Evolutionary conservation across 1,140 invertebrate genomes (phyloP), one percentile per base, ranked within the genome.

Genomic region (Drepana arcuata): DNA sequence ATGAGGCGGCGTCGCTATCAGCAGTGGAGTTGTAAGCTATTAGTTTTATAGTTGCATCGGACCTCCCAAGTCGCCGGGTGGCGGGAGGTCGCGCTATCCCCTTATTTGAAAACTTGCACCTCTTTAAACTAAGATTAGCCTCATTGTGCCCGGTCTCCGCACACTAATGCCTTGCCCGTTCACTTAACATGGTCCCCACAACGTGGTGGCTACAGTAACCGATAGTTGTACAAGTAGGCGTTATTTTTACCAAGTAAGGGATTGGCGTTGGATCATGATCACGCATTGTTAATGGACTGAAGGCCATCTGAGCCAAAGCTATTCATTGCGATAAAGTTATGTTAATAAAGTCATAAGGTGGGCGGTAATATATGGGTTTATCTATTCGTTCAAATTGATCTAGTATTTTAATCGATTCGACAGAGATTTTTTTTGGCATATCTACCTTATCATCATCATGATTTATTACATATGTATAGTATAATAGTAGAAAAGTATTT

Each of bases 1-100:
- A 46, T 43, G 35, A 42, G 48, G 50, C 51, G 47, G 39, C 52
- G 49, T 41, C 42, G 25, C 41, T 52, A 48, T 55, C 48, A 34
- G 30, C 35, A 35, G 50, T 35, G 34, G 15, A 29, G 36, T 42
- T 48, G 48, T 60, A 51, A 62, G 49, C 48, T 53, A 63, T 65
- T 60, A 65, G 63, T 67, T 57, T 46, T 39, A 31, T 39, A 38
- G 40, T 27, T 27, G 31, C 33, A 37, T 2, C n/a, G 45, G 65
- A 69, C 65, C 65, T 51, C 61, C 61, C 65, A 65, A 39, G 61
- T 55, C 25, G 60, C 16, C 47, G 31, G n/a, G 16, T 34, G 31
- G 29, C 43, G 49, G 48, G 48, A 39, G 49, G 41, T 39, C 48
- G 40, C 11, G 6, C 30, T 34, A 40, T 44, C 38, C 50, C 50